These are phyloP conservation scores for Philaethria dido DNA, from an alignment of 2,888 invertebrate species.

Conservation along the genomic window DNA sequence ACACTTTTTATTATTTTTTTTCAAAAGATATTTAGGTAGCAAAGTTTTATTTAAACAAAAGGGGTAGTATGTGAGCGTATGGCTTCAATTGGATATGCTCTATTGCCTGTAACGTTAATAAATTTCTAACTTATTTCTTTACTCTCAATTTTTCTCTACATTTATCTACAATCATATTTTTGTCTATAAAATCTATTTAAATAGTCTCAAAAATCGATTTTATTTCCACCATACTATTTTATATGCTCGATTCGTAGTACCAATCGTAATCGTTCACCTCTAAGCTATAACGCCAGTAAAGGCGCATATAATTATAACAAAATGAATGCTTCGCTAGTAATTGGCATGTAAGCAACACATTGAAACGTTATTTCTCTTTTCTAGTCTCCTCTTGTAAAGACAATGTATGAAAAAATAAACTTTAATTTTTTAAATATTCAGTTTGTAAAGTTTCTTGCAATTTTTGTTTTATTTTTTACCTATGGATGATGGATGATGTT, in stretches of 20 bases:
- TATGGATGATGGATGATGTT: too few relatives aligned
- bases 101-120: too few relatives aligned
- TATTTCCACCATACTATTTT: background rate
- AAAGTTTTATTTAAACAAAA: too few relatives aligned
- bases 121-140: too few relatives aligned
- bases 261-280: conserved; percentile 11
- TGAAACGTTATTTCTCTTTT: conserved; percentile 72
- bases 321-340: conserved; percentile 64
- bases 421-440: conserved; percentile 78
- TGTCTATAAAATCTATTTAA: too few relatives aligned
- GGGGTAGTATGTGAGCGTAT: too few relatives aligned
- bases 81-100: too few relatives aligned
- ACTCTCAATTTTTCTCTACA: too few relatives aligned
- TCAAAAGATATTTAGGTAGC: too few relatives aligned
- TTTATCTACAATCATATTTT: too few relatives aligned
- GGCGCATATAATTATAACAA: conserved; percentile 23
- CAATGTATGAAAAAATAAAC: conserved; percentile 75
- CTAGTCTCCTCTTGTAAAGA: conserved; percentile 83
- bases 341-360: conserved; percentile 69
- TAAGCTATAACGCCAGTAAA: conserved; percentile 18
- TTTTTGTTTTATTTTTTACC: conserved; percentile 60
- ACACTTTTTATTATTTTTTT: too few relatives aligned
- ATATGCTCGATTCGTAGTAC: background rate
- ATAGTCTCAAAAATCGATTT: too few relatives aligned
- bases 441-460: conserved; percentile 81